phyloP scores from a whole-genome alignment of 2,888 invertebrate genomes.

The Limenitis camilla region DNA sequence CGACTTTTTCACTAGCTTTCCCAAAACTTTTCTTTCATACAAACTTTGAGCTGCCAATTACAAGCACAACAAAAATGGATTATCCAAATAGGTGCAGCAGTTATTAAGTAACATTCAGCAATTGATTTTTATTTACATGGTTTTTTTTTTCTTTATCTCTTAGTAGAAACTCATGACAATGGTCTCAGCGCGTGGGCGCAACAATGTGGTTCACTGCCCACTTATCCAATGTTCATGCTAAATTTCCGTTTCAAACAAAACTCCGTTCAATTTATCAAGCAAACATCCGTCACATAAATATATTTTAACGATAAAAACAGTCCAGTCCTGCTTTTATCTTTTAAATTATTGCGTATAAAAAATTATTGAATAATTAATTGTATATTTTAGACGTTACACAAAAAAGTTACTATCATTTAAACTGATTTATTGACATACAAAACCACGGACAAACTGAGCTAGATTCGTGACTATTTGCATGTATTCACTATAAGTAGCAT shows the following conservation, averaged over 20 bases:
- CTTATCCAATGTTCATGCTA: slow-evolving; percentile 51
- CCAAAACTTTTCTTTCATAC: too few species aligned
- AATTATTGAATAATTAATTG: too few species aligned
- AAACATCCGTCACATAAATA: slow-evolving; percentile 49
- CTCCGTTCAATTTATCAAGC: slow-evolving; percentile 37
- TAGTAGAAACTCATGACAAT: slow-evolving; percentile 23
- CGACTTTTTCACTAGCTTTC: too few species aligned
- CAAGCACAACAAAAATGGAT: too few species aligned
- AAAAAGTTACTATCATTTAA: too few species aligned
- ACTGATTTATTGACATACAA: too few species aligned
- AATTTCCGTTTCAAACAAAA: slow-evolving; percentile 46
- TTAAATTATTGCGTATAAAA: not conserved
- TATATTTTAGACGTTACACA: too few species aligned
- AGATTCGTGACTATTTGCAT: too few species aligned
- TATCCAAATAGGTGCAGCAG: too few species aligned
- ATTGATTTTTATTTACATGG: slow-evolving; percentile 3
- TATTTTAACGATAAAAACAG: slow-evolving; percentile 6
- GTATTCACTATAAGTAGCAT: too few species aligned
- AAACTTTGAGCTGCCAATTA: too few species aligned
- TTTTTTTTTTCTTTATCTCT: slow-evolving; percentile 18
- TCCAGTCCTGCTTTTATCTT: not conserved
- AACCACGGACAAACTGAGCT: too few species aligned
- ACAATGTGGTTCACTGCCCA: slow-evolving; percentile 55
- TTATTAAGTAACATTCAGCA: not conserved
- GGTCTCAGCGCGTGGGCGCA: slow-evolving; percentile 30